Evolutionary conservation across 2,797 vertebrate species (phyloP).

Genomic region (Danio choprae): DNA sequence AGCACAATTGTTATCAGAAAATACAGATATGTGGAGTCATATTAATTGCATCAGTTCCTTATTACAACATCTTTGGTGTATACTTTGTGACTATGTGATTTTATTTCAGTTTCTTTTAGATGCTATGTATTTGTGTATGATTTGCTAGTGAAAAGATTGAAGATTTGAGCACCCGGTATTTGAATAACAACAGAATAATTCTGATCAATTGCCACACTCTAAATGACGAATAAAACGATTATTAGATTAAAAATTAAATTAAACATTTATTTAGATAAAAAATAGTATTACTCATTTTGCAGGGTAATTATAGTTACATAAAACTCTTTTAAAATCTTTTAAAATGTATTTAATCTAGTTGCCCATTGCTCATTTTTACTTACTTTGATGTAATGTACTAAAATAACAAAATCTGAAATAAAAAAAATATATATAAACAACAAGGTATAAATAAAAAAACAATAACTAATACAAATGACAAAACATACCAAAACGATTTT

Average conservation of each 20-base stretch:
- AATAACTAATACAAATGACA: too few species aligned
- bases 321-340: background rate
- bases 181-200: too few species aligned
- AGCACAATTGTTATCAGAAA: background rate
- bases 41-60: conserved; percentile 32
- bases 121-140: too few species aligned
- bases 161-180: too few species aligned
- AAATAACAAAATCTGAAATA: background rate
- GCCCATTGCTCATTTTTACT: background rate
- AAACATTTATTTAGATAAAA: too few species aligned
- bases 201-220: too few species aligned
- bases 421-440: background rate
- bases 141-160: too few species aligned
- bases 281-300: background rate
- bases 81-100: background rate
- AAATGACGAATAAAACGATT: too few species aligned
- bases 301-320: background rate
- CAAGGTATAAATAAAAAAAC: too few species aligned
- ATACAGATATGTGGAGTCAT: conserved; percentile 8
- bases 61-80: background rate
- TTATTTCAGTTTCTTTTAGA: background rate
- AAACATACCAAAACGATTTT: too few species aligned
- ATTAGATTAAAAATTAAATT: too few species aligned
- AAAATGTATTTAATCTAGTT: background rate
- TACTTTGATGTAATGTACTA: background rate